Base-by-base conservation (phyloP, 2,888 invertebrate species). In the Vesta saturnalis region DNA sequence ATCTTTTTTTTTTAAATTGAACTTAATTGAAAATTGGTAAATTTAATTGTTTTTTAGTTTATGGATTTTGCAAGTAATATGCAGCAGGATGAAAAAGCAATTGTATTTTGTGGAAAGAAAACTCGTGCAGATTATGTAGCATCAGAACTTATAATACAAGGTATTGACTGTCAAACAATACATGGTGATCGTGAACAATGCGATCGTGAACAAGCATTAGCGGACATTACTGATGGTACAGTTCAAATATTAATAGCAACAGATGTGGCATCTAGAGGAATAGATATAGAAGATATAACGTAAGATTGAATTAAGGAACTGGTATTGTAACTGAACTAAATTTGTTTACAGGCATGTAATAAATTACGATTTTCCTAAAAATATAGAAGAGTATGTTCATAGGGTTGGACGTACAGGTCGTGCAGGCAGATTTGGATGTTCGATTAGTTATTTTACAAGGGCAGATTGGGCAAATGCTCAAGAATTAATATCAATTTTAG, bases 371-470 rank as follows among this genome's bases (percentile, higher is more conserved):
- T 97, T 97, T 79, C 97, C 97, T 0, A 88, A 92, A 14, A 95
- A 96, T 77, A 95, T 97, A 77, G 97, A 97, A 82, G 97, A 98
- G 79, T 98, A 97, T 84, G 96, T 96, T 0, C 97, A 98, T 81
- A 88, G 97, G 69, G 95, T 98, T n/a, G 97, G 97, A 0, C 89
- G 98, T 69, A 98, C 97, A 0, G 98, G 97, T 0, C 88, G 97
- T 66, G 97, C 98, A 14, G 97, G 97, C 14, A 89, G 89, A 68
- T 89, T 88, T 0, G 97, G 98, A 0, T 90, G 90, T 60, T 91
- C 96, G 0, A 89, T 97, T 35, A 94, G 95, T 62, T 91, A 94
- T 76, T 85, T 98, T 71, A 91, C 96, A 0, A 87, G 92, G 46
- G 85, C 85, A 21, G 96, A 97, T 83, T 96, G 96, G 94, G 88